phyloP scores from a whole-genome alignment of 2,888 invertebrate species.

The Dexiosoma caninum region DNA sequence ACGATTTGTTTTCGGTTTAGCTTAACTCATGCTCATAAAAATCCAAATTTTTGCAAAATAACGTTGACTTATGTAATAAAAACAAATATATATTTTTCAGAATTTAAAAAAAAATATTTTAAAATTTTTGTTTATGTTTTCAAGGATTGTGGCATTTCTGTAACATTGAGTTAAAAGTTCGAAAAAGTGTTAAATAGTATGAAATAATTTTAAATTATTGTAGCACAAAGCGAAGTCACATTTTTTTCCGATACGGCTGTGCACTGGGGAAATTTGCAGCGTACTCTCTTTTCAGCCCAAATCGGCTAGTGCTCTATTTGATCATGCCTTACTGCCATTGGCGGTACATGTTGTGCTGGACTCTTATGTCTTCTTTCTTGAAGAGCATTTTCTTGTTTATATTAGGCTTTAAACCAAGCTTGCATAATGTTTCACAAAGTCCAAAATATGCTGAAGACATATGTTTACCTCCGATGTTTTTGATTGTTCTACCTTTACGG shows the following conservation, averaged over 20 bases:
- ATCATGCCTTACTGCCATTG: conserved; percentile 43
- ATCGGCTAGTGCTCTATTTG: conserved; percentile 48
- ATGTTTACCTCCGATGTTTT: not conserved
- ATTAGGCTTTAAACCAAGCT: conserved; percentile 29
- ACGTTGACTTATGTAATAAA: not conserved
- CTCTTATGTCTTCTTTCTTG: conserved; percentile 66
- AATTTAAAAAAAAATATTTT: conserved; percentile 1
- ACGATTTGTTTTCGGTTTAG: no score
- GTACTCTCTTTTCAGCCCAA: conserved; percentile 1
- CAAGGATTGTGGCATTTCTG: not conserved
- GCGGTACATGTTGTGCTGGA: conserved; percentile 48
- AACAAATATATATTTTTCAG: not conserved
- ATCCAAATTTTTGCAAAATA: no score
- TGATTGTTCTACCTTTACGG: conserved; percentile 13
- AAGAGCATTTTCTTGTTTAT: conserved; percentile 4
- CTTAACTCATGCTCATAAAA: no score
- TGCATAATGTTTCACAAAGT: conserved; percentile 28
- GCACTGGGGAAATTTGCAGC: conserved; percentile 49
- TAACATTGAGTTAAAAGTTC: not conserved
- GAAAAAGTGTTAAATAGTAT: not conserved
- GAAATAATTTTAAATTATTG: not conserved
- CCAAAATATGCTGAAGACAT: conserved; percentile 42
- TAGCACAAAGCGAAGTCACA: not conserved
- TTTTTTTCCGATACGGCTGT: not conserved
- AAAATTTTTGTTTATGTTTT: not conserved